Conservation (phyloP, 2,888 invertebrate genomes). For the Tetrapedia diversipes region DNA sequence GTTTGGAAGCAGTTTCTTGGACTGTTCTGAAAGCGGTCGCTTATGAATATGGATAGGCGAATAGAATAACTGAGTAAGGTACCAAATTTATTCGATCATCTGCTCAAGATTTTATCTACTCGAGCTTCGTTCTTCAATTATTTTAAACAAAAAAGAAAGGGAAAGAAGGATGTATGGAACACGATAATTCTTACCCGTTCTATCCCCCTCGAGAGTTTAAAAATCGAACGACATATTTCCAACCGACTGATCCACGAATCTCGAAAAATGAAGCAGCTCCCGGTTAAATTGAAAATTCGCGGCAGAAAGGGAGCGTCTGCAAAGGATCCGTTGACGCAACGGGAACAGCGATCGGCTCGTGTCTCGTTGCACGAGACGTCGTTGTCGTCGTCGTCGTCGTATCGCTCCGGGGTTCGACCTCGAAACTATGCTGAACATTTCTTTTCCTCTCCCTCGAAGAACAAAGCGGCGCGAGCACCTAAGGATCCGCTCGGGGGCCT, state of each 20-base stretch:
- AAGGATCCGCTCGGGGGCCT: constrained; percentile 51
- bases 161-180: not conserved
- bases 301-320: constrained; percentile 11
- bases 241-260: not conserved
- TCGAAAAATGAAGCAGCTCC: not conserved
- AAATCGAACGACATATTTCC: too few relatives aligned
- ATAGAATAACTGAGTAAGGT: too few relatives aligned
- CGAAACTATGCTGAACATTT: constrained; percentile 58
- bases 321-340: constrained; percentile 4
- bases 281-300: constrained; percentile 14
- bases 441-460: constrained; percentile 47
- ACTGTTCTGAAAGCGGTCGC: too few relatives aligned
- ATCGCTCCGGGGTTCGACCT: constrained; percentile 45
- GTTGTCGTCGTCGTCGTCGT: too few relatives aligned
- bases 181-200: too few relatives aligned
- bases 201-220: not conserved
- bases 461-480: constrained; percentile 54
- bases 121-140: too few relatives aligned
- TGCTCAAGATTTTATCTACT: too few relatives aligned
- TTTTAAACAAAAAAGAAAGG: too few relatives aligned
- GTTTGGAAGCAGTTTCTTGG: too few relatives aligned
- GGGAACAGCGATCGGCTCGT: constrained; percentile 49
- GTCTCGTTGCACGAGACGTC: constrained; percentile 44
- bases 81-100: too few relatives aligned
- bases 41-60: too few relatives aligned